These are phyloP conservation scores for Thamnaconus septentrionalis DNA, from an alignment of 2,113 vertebrate genomes.

Conservation along the genomic window DNA sequence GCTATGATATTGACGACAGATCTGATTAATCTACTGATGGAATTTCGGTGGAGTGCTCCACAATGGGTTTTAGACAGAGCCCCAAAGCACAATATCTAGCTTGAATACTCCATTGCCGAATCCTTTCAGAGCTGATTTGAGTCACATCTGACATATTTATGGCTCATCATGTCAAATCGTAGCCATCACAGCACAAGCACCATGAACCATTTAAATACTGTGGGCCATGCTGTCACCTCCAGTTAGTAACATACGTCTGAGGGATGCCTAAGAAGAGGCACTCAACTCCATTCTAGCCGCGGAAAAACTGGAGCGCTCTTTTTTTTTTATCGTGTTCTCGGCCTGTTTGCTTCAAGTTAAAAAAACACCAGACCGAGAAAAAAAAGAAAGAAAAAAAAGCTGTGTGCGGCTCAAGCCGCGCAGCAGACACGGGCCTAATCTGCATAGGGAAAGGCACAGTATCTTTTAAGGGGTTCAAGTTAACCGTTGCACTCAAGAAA, in stretches of 20 bases:
- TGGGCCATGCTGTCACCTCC: slow-evolving; percentile 73
- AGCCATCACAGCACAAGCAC: slow-evolving; percentile 69
- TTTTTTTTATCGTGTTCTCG: not conserved
- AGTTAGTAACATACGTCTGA: slow-evolving; percentile 69
- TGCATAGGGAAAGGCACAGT: slow-evolving; percentile 31
- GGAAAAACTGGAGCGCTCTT: slow-evolving; percentile 25
- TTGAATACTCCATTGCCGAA: slow-evolving; percentile 58
- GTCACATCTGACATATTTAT: slow-evolving; percentile 75
- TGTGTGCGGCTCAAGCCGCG: slow-evolving; percentile 17
- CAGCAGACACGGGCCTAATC: slow-evolving; percentile 39
- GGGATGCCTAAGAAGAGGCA: slow-evolving; percentile 63
- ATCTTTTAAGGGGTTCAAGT: slow-evolving; percentile 52
- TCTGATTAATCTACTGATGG: slow-evolving; percentile 65
- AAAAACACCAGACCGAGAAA: not conserved
- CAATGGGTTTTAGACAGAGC: slow-evolving; percentile 55
- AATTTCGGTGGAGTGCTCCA: slow-evolving; percentile 48
- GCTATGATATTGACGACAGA: slow-evolving; percentile 67
- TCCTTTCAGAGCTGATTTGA: slow-evolving; percentile 72
- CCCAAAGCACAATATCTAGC: slow-evolving; percentile 59
- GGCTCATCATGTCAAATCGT: slow-evolving; percentile 72
- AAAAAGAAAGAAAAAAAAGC: slow-evolving; percentile 1
- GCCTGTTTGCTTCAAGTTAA: slow-evolving; percentile 42
- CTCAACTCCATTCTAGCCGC: slow-evolving; percentile 53
- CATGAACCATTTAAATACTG: slow-evolving; percentile 76
- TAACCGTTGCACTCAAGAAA: slow-evolving; percentile 53